A percentile compares a stretch with the other conserved stretches of the same genome.
phyloP scores from a whole-genome alignment of 2,888 invertebrate genomes.

The Archips xylosteana region DNA sequence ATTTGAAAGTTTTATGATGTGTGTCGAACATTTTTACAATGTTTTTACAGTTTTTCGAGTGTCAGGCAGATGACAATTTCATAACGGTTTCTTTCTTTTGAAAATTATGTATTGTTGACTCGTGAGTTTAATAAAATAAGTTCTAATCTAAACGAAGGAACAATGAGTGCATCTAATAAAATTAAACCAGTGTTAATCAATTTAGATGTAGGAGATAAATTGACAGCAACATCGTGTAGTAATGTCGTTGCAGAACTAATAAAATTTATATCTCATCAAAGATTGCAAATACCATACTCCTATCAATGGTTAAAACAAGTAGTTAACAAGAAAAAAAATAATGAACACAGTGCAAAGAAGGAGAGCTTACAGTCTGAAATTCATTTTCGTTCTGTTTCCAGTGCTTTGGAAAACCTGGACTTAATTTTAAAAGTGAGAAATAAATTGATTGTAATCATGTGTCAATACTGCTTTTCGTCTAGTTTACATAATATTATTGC shows the following conservation, averaged over 20 bases:
- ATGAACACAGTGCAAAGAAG: constrained; percentile 55
- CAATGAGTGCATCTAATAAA: constrained; percentile 44
- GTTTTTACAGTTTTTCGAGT: neutral
- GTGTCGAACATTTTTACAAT: neutral
- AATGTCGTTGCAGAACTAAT: constrained; percentile 84
- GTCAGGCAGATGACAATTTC: neutral
- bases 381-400: constrained; percentile 73
- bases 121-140: neutral
- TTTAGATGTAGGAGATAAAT: constrained; percentile 78
- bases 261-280: constrained; percentile 85
- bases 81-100: neutral
- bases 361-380: constrained; percentile 74
- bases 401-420: constrained; percentile 77
- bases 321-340: constrained; percentile 67
- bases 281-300: constrained; percentile 82
- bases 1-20: neutral
- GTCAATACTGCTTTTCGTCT: neutral
- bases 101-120: neutral
- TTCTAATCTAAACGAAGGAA: no score
- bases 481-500: neutral
- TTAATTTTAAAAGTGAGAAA: constrained; percentile 71
- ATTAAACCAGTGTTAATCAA: constrained; percentile 61
- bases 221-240: constrained; percentile 85
- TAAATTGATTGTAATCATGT: neutral
- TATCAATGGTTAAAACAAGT: constrained; percentile 81